These are phyloP conservation scores for Dendronephthya gigantea DNA, from an alignment of 64 coral and sea anemone species.

Conservation along the genomic window DNA sequence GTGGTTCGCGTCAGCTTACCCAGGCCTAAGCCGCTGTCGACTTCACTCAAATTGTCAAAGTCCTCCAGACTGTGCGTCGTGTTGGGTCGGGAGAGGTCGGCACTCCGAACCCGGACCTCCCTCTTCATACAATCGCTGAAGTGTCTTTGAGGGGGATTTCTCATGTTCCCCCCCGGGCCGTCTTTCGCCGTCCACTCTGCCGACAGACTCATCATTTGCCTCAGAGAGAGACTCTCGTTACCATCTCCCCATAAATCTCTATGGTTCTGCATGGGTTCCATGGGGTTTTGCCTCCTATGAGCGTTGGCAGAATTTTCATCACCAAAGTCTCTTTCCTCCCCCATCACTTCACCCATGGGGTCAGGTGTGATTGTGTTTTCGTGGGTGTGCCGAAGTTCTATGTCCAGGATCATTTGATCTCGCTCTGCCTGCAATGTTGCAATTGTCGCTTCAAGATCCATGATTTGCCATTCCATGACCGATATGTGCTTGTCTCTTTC, in stretches of 20 bases:
- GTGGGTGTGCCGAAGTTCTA: constrained; percentile 54
- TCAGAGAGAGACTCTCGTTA: neutral
- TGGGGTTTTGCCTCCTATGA: neutral
- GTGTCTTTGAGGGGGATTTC: constrained; percentile 70
- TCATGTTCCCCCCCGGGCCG: constrained; percentile 16
- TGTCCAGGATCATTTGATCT: constrained; percentile 61
- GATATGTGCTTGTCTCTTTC: constrained; percentile 93
- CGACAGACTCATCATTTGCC: neutral
- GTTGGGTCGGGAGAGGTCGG: constrained; percentile 44
- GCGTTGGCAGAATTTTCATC: neutral
- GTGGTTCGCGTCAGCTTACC: constrained; percentile 71
- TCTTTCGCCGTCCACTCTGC: neutral
- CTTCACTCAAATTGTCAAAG: constrained; percentile 28
- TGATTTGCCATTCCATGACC: constrained; percentile 82
- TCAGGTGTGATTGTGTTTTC: constrained; percentile 48
- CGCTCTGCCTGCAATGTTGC: constrained; percentile 74
- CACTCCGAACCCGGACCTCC: constrained; percentile 48
- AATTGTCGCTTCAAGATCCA: constrained; percentile 76
- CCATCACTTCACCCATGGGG: constrained; percentile 37
- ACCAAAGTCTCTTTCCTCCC: neutral
- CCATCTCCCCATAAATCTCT: neutral
- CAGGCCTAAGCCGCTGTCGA: constrained; percentile 38
- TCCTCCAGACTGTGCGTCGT: constrained; percentile 64
- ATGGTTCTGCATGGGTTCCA: neutral
- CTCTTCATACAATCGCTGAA: constrained; percentile 69